These are phyloP conservation scores for Semnornis frantzii DNA, from an alignment of 2,113 vertebrate genomes.

Conservation along the genomic window DNA sequence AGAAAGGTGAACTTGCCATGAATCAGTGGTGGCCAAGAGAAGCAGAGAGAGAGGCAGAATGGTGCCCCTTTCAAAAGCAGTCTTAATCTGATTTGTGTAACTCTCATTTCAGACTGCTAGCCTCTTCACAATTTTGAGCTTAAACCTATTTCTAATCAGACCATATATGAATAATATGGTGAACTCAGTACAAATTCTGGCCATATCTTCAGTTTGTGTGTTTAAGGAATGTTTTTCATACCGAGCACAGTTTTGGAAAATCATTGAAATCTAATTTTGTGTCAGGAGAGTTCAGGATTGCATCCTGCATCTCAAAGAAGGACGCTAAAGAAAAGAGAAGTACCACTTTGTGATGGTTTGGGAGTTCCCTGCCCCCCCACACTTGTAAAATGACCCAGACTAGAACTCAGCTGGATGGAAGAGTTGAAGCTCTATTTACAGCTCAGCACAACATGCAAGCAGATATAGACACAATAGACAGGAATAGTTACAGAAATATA, in stretches of 20 bases:
- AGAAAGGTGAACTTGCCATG: neutral
- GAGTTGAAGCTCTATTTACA: no score
- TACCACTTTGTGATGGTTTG: no score
- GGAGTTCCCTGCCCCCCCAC: no score
- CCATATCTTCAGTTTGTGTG: neutral
- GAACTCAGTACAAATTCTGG: neutral
- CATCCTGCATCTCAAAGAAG: neutral
- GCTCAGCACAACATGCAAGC: no score
- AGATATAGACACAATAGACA: no score
- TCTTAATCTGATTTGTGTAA: neutral
- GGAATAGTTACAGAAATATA: no score
- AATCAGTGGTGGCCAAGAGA: neutral
- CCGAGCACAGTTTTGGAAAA: neutral
- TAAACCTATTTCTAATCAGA: neutral
- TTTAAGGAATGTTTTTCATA: constrained; percentile 12
- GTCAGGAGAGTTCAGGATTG: neutral
- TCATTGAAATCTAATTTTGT: constrained; percentile 19
- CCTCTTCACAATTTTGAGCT: neutral
- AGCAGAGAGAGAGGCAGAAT: neutral
- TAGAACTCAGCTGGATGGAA: no score
- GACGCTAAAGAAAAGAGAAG: neutral
- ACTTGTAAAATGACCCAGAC: no score
- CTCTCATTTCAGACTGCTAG: neutral
- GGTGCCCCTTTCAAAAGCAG: neutral
- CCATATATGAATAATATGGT: neutral